Evolutionary conservation across 2,113 vertebrate genomes (phyloP), one percentile per base, ranked within the genome.

Genomic region (Herpetotheres cachinnans): DNA sequence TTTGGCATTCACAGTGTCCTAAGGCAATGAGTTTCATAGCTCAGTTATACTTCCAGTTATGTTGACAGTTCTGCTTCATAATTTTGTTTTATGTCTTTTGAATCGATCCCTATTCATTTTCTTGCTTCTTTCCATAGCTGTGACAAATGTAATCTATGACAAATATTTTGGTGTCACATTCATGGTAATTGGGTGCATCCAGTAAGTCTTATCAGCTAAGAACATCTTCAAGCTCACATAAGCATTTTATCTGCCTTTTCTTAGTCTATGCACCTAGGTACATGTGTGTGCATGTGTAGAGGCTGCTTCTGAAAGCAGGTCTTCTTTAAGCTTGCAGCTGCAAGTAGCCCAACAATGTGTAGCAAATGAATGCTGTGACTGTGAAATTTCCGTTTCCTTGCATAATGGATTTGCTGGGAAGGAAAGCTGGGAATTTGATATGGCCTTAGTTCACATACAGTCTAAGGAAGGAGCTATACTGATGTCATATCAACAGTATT

Each of bases 361-460:
- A 66, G 65, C 44, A 95, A 69, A 82, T 72, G 11, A 76, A 44
- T 91, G 40, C 32, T 85, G 50, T 73, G 77, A 76, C 70, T 94
- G 77, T 93, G 93, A 97, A 96, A 94, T 94, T 76, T 94, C 77
- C 34, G 42, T 95, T 95, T 93, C 54, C 58, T 91, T 11, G 1
- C 40, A 79, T 76, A 72, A 87, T 42, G 40, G 62, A 62, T 94
- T 93, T 95, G 12, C 27, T 91, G 61, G 59, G 73, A 79, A 92
- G 77, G 72, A 91, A 86, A 89, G 20, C 63, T 93, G 82, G 59
- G 77, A 97, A 65, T 94, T 42, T 79, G 44, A 66, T 71, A 73
- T 44, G 52, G 52, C 18, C 26, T 88, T 78, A 62, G 52, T 91
- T 97, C 91, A 93, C 72, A 89, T 56, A 36, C 29, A 82, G 34